A percentile compares a stretch with the other conserved stretches of the same genome.
Evolutionary conservation across 2,888 invertebrate genomes (phyloP).

Genomic region (Sclerodermus sp.): DNA sequence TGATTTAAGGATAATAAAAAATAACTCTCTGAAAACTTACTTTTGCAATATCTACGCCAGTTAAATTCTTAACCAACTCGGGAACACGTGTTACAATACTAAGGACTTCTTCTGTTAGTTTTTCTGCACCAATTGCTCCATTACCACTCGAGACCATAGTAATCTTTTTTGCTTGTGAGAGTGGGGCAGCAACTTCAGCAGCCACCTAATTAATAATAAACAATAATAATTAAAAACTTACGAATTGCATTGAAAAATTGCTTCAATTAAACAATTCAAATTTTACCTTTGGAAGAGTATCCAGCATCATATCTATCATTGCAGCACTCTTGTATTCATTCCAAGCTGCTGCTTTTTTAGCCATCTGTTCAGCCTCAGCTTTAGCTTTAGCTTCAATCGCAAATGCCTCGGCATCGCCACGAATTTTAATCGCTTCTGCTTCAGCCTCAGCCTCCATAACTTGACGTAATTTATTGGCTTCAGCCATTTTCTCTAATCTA

Average conservation of each 20-base stretch:
- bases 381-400: constrained; percentile 93
- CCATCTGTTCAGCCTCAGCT: constrained; percentile 96
- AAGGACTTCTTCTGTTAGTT: constrained; percentile 91
- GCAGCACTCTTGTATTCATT: constrained; percentile 95
- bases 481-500: constrained; percentile 88
- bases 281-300: constrained; percentile 89
- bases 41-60: constrained; percentile 92
- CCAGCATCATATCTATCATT: constrained; percentile 95
- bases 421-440: constrained; percentile 83
- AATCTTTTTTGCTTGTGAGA: constrained; percentile 92
- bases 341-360: constrained; percentile 96
- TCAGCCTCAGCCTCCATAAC: constrained; percentile 96
- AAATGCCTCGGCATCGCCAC: constrained; percentile 88
- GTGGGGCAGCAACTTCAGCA: constrained; percentile 93
- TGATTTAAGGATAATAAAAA: no score
- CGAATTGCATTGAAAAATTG: background rate
- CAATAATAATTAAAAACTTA: background rate
- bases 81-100: constrained; percentile 92
- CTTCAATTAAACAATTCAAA: background rate
- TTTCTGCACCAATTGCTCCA: constrained; percentile 91
- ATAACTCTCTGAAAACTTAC: constrained; percentile 57
- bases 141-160: constrained; percentile 94
- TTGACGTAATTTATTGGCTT: constrained; percentile 84
- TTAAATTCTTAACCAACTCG: constrained; percentile 85
- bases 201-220: constrained; percentile 70